Base-by-base conservation (phyloP, 1,140 invertebrate genomes). In the Marisa cornuarietis region DNA sequence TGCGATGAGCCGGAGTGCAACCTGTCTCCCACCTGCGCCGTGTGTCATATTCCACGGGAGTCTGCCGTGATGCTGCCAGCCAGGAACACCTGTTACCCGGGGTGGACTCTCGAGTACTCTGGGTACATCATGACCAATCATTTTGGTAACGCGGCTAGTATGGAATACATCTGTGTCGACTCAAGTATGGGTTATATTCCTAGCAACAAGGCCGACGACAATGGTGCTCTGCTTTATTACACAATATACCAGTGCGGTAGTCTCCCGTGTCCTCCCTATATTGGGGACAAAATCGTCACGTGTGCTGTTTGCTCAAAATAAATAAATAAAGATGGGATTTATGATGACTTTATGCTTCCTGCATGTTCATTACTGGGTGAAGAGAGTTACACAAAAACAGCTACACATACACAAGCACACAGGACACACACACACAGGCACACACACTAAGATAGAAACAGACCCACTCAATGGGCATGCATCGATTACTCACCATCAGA, bases 11-110 rank as follows among this genome's bases (percentile, higher is more conserved):
- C 66, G 82, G 72, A 54, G 81, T 81, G 24, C 85, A 83, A 62
- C 22, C n/a, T 24, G 14, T 24, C 22, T 0, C n/a, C 65, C 26
- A 31, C 26, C 22, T 68, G 65, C 26, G 78, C 75, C 10, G 80
- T 85, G 10, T 86, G 85, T 71, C n/a, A 61, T 3, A 79, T 62
- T 62, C 51, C 68, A 9, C 73, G 82, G 2, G 69, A 52, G 5
- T 71, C n/a, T 13, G 51, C 78, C 16, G 20, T 85, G 20, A 86
- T 86, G 85, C 68, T 86, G 20, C 85, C 85, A 58, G 85, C 71
- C 14, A 77, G 80, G 42, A 81, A 79, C 26, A 51, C 63, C 0
- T 86, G 85, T 68, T 75, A 81, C 52, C 49, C 69, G 0, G 82
- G 80, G 18, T 86, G 80, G 80, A 81, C 52, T 18, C 18, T 79